Base-by-base conservation (phyloP, 2,113 vertebrate genomes). In the Pomatostomus ruficeps region DNA sequence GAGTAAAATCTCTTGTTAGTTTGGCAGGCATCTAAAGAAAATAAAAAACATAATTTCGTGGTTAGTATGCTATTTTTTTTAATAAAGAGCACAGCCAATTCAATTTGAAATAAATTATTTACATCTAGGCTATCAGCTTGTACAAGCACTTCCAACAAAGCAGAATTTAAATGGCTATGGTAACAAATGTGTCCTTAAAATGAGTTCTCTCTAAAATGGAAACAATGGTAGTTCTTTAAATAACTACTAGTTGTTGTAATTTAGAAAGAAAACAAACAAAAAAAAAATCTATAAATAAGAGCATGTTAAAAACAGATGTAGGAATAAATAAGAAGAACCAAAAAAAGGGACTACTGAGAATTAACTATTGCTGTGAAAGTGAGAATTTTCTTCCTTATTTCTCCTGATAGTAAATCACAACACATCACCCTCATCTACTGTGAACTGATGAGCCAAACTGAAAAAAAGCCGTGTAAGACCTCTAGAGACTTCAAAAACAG, bases 101-200 rank as follows among this genome's bases (percentile, higher is more conserved):
- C 52, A 77, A 84, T 84, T 81, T 84, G 36, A 94, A 88, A 89
- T 84, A 88, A 94, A 87, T 86, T 84, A 88, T 81, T 94, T 81
- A 91, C 11, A 75, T 78, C 19, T 45, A 92, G 57, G 40, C 86
- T 81, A 94, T 81, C 68, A 84, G 51, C 29, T 90, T 77, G 38
- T 66, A 86, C 31, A 78, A 88, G 75, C 31, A 52, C 29, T 91
- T 81, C 46, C 31, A 68, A 31, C 40, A 90, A 91, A 90, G 73
- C 45, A 75, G 65, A 87, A 72, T 85, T 91, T 74, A 76, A 71
- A 93, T 83, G 48, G 43, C 33, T 63, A 2, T 55, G 11, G 54
- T 51, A 89, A 80, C 36, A 67, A 95, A 92, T 26, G 21, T 46
- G 7, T 66, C 33, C 38, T 84, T 84, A 92, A 82, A 65, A 85